Percentiles rank a stretch among this genome's conserved stretches.
phyloP scores from a whole-genome alignment of 2,113 vertebrate species.

The Saguinus imperator region DNA sequence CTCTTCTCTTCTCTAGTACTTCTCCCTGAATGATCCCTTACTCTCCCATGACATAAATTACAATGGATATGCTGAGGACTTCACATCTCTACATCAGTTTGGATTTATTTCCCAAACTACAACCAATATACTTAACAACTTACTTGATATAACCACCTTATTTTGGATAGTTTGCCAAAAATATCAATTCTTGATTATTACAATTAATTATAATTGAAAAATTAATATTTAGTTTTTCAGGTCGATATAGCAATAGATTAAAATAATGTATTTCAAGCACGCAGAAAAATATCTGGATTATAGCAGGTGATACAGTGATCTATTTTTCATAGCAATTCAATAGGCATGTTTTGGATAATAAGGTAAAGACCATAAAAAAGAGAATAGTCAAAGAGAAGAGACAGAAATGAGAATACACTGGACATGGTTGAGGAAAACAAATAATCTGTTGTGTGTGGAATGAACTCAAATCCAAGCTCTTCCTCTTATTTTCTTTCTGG shows the following conservation, averaged over 20 bases:
- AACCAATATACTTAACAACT: neutral
- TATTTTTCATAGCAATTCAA: neutral
- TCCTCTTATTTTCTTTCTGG: neutral
- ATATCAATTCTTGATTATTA: neutral
- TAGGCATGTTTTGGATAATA: neutral
- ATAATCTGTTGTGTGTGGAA: neutral
- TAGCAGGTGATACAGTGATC: neutral
- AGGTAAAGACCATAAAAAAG: neutral
- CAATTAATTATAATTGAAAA: neutral
- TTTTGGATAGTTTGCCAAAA: neutral
- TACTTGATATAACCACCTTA: neutral
- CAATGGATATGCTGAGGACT: neutral
- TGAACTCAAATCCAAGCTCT: neutral
- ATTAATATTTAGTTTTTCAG: neutral
- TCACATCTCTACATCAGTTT: neutral
- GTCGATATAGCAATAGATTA: neutral
- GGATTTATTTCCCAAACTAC: neutral
- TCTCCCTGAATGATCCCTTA: neutral
- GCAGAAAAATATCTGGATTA: neutral
- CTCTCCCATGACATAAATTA: neutral
- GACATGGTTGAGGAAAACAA: neutral
- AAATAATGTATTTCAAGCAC: neutral
- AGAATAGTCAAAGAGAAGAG: neutral
- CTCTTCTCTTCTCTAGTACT: neutral
- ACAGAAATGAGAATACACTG: neutral